Conservation (phyloP, 2,113 vertebrate species). For the Ictalurus punctatus region DNA sequence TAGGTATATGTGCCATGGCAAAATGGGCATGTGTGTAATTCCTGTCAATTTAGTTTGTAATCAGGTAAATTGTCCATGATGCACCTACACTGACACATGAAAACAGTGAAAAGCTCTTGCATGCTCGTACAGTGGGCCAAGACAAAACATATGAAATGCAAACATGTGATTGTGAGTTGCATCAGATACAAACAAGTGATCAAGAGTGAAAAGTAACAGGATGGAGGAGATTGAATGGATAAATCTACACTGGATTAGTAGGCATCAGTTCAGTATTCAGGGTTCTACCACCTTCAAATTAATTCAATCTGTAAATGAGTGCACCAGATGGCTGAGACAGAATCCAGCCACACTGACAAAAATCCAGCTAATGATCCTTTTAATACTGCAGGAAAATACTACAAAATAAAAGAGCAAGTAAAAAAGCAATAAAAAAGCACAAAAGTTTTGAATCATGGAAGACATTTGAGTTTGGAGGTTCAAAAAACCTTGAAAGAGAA, state of each 20-base stretch:
- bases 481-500: neutral
- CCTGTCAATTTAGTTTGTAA: neutral
- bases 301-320: conserved; percentile 66
- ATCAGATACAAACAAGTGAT: neutral
- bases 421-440: conserved; percentile 1
- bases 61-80: neutral
- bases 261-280: conserved; percentile 54
- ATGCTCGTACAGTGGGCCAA: neutral
- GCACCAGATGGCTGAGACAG: conserved; percentile 68
- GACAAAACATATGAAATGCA: neutral
- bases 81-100: neutral
- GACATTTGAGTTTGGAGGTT: neutral
- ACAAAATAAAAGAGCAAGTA: conserved; percentile 51
- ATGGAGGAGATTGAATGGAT: conserved; percentile 33
- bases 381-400: conserved; percentile 45
- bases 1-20: neutral
- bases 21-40: neutral
- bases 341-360: conserved; percentile 64
- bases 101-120: neutral
- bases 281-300: conserved; percentile 62
- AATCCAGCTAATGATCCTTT: conserved; percentile 66
- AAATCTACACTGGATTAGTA: conserved; percentile 57
- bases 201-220: neutral
- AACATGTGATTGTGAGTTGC: neutral
- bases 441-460: neutral